These are phyloP conservation scores for Phycodurus eques DNA, from an alignment of 2,113 vertebrate species.

Conservation along the genomic window DNA sequence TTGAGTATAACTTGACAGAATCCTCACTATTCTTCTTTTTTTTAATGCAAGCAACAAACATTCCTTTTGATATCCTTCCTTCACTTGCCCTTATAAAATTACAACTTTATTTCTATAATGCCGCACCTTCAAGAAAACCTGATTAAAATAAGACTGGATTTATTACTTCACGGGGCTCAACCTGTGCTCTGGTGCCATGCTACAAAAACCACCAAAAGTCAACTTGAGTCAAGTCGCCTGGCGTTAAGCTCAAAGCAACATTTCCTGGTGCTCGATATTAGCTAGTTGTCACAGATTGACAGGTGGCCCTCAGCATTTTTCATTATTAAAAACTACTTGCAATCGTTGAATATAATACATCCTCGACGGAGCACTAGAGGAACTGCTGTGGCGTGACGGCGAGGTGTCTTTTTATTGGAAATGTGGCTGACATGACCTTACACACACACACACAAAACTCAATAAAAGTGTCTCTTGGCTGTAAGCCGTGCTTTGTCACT, in stretches of 20 bases:
- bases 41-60: too few relatives aligned
- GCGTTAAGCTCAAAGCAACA: not conserved
- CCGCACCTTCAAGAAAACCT: not conserved
- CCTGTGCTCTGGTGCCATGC: not conserved
- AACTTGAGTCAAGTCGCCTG: not conserved
- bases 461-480: conserved; percentile 62
- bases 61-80: too few relatives aligned
- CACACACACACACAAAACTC: conserved; percentile 40
- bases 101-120: too few relatives aligned
- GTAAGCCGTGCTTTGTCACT: conserved; percentile 59
- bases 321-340: not conserved
- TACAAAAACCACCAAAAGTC: not conserved
- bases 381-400: not conserved
- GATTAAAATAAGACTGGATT: conserved; percentile 2
- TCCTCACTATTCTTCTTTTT: too few relatives aligned
- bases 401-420: conserved; percentile 36
- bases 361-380: not conserved
- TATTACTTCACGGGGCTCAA: not conserved
- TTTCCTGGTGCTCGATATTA: not conserved
- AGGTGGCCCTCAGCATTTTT: not conserved
- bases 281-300: not conserved
- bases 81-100: too few relatives aligned
- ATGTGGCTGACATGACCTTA: conserved; percentile 5
- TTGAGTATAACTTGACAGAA: too few relatives aligned
- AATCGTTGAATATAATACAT: not conserved